These are phyloP conservation scores for Malurus melanocephalus DNA, from an alignment of 2,113 vertebrate species.

Conservation along the genomic window DNA sequence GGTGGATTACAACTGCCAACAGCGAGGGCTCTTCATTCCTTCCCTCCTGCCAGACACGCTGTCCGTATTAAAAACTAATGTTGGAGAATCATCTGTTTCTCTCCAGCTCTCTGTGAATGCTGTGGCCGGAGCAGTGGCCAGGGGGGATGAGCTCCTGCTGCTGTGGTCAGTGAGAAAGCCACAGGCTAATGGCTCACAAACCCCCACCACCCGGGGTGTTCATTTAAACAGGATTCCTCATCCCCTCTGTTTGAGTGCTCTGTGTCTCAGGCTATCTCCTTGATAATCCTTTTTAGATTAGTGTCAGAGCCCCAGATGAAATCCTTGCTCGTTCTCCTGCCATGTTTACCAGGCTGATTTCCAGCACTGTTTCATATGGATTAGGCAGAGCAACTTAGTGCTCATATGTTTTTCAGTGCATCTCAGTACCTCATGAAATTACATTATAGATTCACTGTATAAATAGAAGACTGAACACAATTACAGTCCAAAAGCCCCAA, in stretches of 20 bases:
- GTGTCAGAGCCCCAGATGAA: slow-evolving; percentile 41
- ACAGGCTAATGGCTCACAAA: background rate
- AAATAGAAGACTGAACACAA: slow-evolving; percentile 69
- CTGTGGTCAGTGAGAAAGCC: background rate
- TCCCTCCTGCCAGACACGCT: background rate
- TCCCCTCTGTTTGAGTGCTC: background rate
- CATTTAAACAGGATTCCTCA: background rate
- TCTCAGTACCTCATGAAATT: slow-evolving; percentile 76
- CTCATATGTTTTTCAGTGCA: slow-evolving; percentile 65
- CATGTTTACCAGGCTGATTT: slow-evolving; percentile 61
- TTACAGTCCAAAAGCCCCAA: slow-evolving; percentile 46
- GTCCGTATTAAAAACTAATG: slow-evolving; percentile 27
- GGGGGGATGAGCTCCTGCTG: slow-evolving; percentile 13
- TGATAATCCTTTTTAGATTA: slow-evolving; percentile 60
- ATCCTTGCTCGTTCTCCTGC: slow-evolving; percentile 21
- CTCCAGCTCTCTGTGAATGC: background rate
- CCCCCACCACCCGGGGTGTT: background rate
- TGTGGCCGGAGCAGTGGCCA: background rate
- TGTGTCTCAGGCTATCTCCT: background rate
- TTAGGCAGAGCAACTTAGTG: slow-evolving; percentile 62
- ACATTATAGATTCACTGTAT: slow-evolving; percentile 81
- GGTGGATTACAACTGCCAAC: slow-evolving; percentile 8
- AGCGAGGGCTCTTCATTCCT: background rate
- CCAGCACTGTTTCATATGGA: slow-evolving; percentile 78
- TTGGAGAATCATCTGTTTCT: slow-evolving; percentile 34